Percentiles rank a stretch among this genome's conserved stretches.
Evolutionary conservation across 2,797 vertebrate genomes (phyloP).

Genomic region (Nannoperca obscura): DNA sequence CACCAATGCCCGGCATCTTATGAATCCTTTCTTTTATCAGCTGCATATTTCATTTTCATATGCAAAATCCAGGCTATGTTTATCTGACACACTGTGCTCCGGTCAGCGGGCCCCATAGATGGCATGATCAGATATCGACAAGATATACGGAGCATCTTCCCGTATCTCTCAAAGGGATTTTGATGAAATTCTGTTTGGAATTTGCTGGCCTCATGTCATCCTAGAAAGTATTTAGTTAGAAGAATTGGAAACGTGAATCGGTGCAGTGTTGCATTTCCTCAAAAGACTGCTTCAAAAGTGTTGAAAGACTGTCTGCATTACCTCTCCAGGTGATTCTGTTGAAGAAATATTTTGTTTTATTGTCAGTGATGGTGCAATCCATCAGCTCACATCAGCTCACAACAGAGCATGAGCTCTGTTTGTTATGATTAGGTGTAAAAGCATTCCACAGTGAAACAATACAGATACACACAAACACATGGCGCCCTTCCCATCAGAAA

Average conservation of each 20-base stretch:
- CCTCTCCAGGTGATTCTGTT: slow-evolving; percentile 17
- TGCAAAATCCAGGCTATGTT: slow-evolving; percentile 63
- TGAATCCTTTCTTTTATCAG: slow-evolving; percentile 58
- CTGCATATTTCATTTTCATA: slow-evolving; percentile 67
- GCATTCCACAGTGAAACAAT: slow-evolving; percentile 34
- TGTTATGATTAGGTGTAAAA: slow-evolving; percentile 35
- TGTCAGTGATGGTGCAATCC: slow-evolving; percentile 22
- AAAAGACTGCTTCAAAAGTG: not conserved
- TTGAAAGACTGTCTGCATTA: slow-evolving; percentile 19
- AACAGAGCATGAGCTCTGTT: slow-evolving; percentile 27
- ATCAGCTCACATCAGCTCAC: slow-evolving; percentile 40
- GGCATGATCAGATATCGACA: slow-evolving; percentile 24
- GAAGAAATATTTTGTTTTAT: slow-evolving; percentile 32
- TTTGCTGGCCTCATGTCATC: slow-evolving; percentile 38
- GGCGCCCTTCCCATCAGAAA: slow-evolving; percentile 12
- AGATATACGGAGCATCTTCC: slow-evolving; percentile 19
- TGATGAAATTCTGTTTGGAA: slow-evolving; percentile 49
- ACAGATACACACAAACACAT: slow-evolving; percentile 13
- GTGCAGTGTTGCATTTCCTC: slow-evolving; percentile 18
- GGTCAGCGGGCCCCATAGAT: slow-evolving; percentile 38
- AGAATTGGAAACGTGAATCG: slow-evolving; percentile 9
- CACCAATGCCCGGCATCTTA: slow-evolving; percentile 37
- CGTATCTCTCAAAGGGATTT: slow-evolving; percentile 35
- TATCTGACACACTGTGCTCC: slow-evolving; percentile 41
- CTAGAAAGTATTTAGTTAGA: slow-evolving; percentile 40